Evolutionary conservation across 30 jellyfish, hydroid and myxozoan genomes (phyloP).

Genomic region (Pseudorhiza aurosa): DNA sequence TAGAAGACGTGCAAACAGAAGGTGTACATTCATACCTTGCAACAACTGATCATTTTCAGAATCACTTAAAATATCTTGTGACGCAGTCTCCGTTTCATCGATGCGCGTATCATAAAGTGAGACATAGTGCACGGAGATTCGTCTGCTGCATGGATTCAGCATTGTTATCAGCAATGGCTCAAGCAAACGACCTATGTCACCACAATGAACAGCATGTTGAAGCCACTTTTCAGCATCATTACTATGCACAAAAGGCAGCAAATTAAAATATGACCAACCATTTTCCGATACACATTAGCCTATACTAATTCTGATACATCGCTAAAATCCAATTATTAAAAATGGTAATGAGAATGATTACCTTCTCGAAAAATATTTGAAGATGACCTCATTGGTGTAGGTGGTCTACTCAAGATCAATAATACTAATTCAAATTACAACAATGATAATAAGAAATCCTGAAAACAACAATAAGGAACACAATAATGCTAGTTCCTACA

Average conservation of each 20-base stretch:
- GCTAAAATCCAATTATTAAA: background rate
- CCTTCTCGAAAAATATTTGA: too few species aligned
- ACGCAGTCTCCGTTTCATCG: background rate
- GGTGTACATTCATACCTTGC: background rate
- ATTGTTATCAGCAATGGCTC: constrained; percentile 78
- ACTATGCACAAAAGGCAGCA: constrained; percentile 22
- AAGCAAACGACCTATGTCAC: constrained; percentile 84
- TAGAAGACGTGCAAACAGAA: too few species aligned
- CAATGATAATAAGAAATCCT: too few species aligned
- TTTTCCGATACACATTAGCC: too few species aligned
- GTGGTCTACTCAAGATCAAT: too few species aligned
- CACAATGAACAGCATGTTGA: constrained; percentile 78
- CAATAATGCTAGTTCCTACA: too few species aligned
- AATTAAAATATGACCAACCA: too few species aligned
- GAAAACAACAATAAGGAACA: too few species aligned
- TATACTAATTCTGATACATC: background rate
- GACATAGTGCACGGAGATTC: constrained; percentile 86
- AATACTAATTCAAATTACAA: too few species aligned
- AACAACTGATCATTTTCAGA: constrained; percentile 26
- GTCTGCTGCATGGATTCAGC: constrained; percentile 83
- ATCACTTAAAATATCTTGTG: constrained; percentile 11
- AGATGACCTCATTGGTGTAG: too few species aligned
- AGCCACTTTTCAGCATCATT: constrained; percentile 76
- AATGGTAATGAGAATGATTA: too few species aligned
- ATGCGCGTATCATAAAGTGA: constrained; percentile 29